Evolutionary conservation across 2,888 invertebrate species (phyloP).

Genomic region (Thyatira batis): DNA sequence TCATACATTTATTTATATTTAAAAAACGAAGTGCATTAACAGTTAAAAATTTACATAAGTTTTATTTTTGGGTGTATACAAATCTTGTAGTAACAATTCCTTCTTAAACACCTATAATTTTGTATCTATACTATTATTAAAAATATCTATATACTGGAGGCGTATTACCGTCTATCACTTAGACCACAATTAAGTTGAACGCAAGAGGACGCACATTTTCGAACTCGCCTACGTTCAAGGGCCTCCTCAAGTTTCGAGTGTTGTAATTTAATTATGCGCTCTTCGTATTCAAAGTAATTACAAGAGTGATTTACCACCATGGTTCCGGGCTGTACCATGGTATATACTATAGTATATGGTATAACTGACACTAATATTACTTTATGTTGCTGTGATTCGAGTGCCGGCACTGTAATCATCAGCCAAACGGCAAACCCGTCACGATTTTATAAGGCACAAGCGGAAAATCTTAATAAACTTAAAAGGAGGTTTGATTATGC

Average conservation of each 20-base stretch:
- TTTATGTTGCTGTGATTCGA: conserved; percentile 5
- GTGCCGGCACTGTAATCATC: not conserved
- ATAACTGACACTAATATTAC: conserved; percentile 9
- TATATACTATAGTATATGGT: conserved; percentile 27
- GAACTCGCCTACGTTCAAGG: conserved; percentile 34
- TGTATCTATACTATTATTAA: too few species aligned
- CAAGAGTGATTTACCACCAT: conserved; percentile 50
- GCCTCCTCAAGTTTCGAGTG: conserved; percentile 50
- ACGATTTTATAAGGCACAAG: too few species aligned
- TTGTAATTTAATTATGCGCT: conserved; percentile 61
- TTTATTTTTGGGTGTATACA: too few species aligned
- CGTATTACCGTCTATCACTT: conserved; percentile 5
- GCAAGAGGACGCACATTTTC: conserved; percentile 34
- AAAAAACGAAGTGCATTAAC: too few species aligned
- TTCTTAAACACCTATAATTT: too few species aligned
- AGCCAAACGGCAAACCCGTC: too few species aligned
- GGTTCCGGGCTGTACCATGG: conserved; percentile 20
- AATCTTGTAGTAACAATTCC: too few species aligned
- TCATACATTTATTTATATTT: too few species aligned
- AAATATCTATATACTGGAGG: not conserved
- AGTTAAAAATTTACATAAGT: too few species aligned
- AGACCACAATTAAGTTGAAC: conserved; percentile 23
- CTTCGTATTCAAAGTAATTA: conserved; percentile 55
- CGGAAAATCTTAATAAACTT: too few species aligned
- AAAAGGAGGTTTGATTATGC: too few species aligned